Base-by-base conservation (phyloP, 2,113 vertebrate species). In the Boulengeromyrus knoepffleri region DNA sequence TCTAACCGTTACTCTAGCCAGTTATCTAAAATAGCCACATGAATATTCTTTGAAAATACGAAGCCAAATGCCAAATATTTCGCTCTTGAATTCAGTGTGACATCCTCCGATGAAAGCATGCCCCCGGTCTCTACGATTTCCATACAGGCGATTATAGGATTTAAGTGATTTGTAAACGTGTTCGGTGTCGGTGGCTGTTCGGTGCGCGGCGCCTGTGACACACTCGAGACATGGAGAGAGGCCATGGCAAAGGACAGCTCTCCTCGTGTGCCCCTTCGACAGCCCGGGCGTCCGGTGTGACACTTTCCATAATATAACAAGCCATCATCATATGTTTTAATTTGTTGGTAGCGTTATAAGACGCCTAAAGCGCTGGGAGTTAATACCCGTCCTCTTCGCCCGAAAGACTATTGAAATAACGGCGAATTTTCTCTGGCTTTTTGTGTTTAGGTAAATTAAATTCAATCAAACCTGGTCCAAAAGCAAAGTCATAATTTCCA, bases 11-110 rank as follows among this genome's bases (percentile, higher is more conserved):
- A 83, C 84, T 85, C 19, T 90, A 90, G 95, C 95, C 95, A 95
- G 94, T 92, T 93, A 94, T 93, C 91, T 92, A 92, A 94, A 95
- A 93, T 92, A 94, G 93, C 94, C 93, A 91, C 93, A 95, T 94
- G 95, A 95, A 95, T 95, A 94, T 92, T 92, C 94, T 90, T 94
- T 95, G 93, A 92, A 93, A 95, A 95, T 93, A 94, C 93, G 92
- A 89, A 92, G 58, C 91, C 77, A 87, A 91, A 91, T 45, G 92
- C 93, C 92, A 94, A 93, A 92, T 89, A 91, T 84, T 90, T 90
- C 91, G 89, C 91, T 93, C 91, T 94, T 94, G 91, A 89, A 92
- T 93, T 93, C 92, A 91, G 93, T 89, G 88, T 47, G 17, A 21
- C 85, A 87, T 53, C 58, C 45, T 47, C 39, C 88, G 52, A 88